These are phyloP conservation scores for Horisme vitalbata DNA, from an alignment of 2,888 invertebrate genomes.

Conservation along the genomic window DNA sequence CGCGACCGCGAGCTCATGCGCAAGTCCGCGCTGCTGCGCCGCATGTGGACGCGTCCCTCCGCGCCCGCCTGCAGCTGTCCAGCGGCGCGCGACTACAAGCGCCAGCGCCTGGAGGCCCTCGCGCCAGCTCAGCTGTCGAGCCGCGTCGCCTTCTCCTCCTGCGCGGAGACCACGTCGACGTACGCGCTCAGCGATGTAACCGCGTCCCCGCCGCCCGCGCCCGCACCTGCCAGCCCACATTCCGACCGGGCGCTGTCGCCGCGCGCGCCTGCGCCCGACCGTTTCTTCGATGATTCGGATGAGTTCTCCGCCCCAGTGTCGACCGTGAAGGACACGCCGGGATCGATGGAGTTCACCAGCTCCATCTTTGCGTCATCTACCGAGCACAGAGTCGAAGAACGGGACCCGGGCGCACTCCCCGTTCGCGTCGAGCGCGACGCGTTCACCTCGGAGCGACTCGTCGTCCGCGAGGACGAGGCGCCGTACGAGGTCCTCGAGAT, in stretches of 20 bases:
- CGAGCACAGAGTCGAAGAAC: constrained; percentile 41
- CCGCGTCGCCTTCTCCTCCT: constrained; percentile 33
- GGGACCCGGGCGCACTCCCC: constrained; percentile 46
- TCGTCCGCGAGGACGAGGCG: constrained; percentile 34
- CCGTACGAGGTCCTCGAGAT: constrained; percentile 70
- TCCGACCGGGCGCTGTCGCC: constrained; percentile 9
- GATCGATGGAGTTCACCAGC: constrained; percentile 11
- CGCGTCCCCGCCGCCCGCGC: constrained; percentile 30
- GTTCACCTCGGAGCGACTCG: constrained; percentile 45
- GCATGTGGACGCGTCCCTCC: constrained; percentile 60
- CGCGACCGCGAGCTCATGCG: constrained; percentile 67
- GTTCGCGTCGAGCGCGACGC: constrained; percentile 46
- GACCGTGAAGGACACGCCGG: constrained; percentile 49
- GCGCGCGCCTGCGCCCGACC: constrained; percentile 30
- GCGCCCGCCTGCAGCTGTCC: constrained; percentile 48
- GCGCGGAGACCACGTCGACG: constrained; percentile 36
- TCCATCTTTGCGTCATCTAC: constrained; percentile 17
- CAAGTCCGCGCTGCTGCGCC: constrained; percentile 65
- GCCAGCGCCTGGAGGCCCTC: not conserved
- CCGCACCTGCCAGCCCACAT: constrained; percentile 16
- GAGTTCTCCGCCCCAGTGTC: constrained; percentile 53
- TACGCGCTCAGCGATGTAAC: constrained; percentile 41
- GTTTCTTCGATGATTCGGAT: constrained; percentile 49
- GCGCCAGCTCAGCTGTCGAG: constrained; percentile 27
- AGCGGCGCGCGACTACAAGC: constrained; percentile 33